Percentiles rank a stretch among this genome's conserved stretches.
These are phyloP conservation scores for Rhegmatorhina hoffmannsi DNA, from an alignment of 2,113 vertebrate genomes.

Conservation along the genomic window DNA sequence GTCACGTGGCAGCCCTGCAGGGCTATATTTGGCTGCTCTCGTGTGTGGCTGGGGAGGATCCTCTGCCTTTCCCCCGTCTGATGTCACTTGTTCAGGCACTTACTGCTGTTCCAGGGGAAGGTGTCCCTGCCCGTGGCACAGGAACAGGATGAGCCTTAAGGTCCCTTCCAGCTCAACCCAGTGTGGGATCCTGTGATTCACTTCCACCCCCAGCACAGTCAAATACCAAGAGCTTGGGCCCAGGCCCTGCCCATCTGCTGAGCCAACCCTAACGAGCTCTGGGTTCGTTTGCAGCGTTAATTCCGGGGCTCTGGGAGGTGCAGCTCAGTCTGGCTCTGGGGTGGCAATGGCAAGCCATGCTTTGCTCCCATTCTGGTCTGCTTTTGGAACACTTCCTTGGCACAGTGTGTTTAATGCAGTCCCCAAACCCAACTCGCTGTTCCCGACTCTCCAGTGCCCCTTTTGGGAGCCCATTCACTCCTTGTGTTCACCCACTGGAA, in stretches of 20 bases:
- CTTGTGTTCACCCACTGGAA: neutral
- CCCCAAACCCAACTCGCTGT: neutral
- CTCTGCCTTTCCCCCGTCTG: neutral
- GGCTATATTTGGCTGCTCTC: neutral
- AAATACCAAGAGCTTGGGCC: rapidly evolving
- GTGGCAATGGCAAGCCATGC: neutral
- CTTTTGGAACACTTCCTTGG: neutral
- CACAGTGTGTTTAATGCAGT: neutral
- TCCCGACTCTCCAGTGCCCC: neutral
- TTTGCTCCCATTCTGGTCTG: neutral
- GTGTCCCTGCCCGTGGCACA: neutral
- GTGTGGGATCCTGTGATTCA: neutral
- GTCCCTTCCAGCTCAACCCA: rapidly evolving
- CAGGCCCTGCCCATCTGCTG: neutral
- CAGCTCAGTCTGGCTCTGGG: neutral
- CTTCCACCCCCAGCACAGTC: neutral
- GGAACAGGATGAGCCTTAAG: neutral
- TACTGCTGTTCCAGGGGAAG: rapidly evolving
- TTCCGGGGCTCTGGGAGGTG: neutral
- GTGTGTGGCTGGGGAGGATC: neutral
- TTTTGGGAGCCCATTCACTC: neutral
- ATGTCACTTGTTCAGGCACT: neutral
- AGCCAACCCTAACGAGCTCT: neutral
- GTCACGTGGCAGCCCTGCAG: neutral
- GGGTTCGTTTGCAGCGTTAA: neutral